phyloP scores from a whole-genome alignment of 2,113 vertebrate genomes.

The Aptenodytes patagonicus region DNA sequence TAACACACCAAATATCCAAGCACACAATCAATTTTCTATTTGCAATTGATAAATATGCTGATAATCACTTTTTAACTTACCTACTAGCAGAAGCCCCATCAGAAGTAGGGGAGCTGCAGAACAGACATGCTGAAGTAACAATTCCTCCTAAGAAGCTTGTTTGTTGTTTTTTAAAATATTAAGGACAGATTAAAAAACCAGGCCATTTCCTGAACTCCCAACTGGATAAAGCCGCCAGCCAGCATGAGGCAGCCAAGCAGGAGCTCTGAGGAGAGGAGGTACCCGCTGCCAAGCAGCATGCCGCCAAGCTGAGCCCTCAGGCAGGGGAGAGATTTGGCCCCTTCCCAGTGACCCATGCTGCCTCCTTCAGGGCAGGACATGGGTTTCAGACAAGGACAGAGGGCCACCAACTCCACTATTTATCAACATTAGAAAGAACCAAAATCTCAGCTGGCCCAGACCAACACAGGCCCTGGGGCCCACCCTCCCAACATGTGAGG shows the following conservation, averaged over 20 bases:
- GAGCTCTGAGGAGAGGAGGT: not conserved
- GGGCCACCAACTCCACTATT: not conserved
- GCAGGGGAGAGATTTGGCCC: too few relatives aligned
- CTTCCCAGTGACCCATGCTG: not conserved
- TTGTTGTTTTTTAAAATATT: not conserved
- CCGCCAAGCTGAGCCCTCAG: not conserved
- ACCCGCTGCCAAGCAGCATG: rapidly evolving
- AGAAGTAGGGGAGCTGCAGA: not conserved
- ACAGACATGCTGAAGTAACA: not conserved
- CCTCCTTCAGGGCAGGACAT: not conserved
- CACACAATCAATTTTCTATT: not conserved
- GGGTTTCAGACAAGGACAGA: not conserved
- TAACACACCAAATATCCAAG: not conserved
- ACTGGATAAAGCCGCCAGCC: not conserved
- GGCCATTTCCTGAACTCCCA: not conserved
- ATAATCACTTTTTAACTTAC: not conserved
- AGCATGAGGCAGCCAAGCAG: not conserved
- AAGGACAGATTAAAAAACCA: not conserved
- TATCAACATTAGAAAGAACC: not conserved
- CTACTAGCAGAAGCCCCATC: not conserved
- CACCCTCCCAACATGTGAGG: not conserved
- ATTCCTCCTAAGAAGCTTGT: not conserved
- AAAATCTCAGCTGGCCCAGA: not conserved
- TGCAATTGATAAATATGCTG: not conserved
- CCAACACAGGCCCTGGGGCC: not conserved